phyloP scores from a whole-genome alignment of 2,797 vertebrate genomes.

The Anableps anableps region DNA sequence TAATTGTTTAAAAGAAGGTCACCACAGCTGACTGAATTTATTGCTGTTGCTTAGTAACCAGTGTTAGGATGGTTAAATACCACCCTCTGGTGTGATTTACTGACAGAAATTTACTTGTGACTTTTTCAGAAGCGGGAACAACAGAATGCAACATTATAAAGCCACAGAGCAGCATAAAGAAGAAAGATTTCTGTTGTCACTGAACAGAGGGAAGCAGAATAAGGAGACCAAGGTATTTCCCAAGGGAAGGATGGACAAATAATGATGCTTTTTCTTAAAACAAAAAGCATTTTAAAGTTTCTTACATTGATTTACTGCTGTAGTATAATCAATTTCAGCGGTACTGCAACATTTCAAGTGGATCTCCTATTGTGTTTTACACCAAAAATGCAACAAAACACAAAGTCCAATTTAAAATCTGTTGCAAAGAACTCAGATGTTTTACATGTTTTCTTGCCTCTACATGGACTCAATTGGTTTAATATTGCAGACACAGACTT shows the following conservation, averaged over 20 bases:
- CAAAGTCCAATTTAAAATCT: not conserved
- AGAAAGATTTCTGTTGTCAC: not conserved
- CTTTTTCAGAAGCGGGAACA: not conserved
- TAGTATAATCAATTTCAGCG: not conserved
- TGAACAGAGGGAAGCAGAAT: not conserved
- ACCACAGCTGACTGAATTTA: conserved; percentile 6
- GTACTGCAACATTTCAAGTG: not conserved
- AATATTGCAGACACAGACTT: not conserved
- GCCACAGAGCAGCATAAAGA: conserved; percentile 1
- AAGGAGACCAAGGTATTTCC: not conserved
- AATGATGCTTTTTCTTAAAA: not conserved
- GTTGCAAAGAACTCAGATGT: not conserved
- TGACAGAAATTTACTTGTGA: conserved; percentile 27
- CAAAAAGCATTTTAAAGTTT: not conserved
- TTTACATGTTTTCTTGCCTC: too few species aligned
- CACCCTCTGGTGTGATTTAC: conserved; percentile 10
- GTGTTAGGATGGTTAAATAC: conserved; percentile 3
- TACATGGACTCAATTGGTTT: not conserved
- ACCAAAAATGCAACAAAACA: not conserved
- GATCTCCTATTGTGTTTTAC: not conserved
- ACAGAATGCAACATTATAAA: conserved; percentile 21
- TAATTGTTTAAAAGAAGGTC: conserved; percentile 4
- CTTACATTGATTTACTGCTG: not conserved
- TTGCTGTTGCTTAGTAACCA: conserved; percentile 47
- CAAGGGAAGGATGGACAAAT: not conserved